Evolutionary conservation across 1,140 invertebrate genomes (phyloP).

Genomic region (Plodia interpunctella): DNA sequence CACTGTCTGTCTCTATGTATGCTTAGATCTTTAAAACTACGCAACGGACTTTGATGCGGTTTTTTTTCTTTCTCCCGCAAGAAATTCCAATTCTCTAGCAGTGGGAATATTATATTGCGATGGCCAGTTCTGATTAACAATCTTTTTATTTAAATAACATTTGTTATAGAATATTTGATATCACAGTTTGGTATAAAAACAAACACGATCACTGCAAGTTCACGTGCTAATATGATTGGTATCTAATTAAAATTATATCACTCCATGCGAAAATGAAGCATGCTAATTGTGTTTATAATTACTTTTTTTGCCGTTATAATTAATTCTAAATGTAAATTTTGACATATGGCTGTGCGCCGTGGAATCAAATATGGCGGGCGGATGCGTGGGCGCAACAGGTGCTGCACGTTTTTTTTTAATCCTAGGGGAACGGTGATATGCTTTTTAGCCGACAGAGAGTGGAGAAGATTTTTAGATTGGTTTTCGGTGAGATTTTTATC

Average conservation of each 20-base stretch:
- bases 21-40: no score
- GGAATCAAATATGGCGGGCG: conserved; percentile 49
- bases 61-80: no score
- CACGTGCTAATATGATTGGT: neutral
- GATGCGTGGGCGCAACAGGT: conserved; percentile 68
- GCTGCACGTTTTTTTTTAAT: conserved; percentile 45
- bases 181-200: no score
- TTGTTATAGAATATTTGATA: no score
- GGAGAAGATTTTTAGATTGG: conserved; percentile 36
- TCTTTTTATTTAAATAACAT: no score
- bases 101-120: no score
- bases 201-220: no score
- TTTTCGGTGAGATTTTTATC: neutral
- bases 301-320: conserved; percentile 20
- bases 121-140: no score
- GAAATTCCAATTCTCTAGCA: no score
- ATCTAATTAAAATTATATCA: conserved; percentile 3
- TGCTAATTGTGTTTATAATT: neutral
- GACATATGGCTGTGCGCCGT: conserved; percentile 65
- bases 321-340: conserved; percentile 50
- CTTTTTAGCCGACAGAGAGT: conserved; percentile 34
- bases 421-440: conserved; percentile 37
- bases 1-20: no score
- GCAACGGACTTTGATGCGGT: no score
- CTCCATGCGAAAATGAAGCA: neutral